phyloP scores from a whole-genome alignment of 2,113 vertebrate species.

The Melanotaenia duboulayi region DNA sequence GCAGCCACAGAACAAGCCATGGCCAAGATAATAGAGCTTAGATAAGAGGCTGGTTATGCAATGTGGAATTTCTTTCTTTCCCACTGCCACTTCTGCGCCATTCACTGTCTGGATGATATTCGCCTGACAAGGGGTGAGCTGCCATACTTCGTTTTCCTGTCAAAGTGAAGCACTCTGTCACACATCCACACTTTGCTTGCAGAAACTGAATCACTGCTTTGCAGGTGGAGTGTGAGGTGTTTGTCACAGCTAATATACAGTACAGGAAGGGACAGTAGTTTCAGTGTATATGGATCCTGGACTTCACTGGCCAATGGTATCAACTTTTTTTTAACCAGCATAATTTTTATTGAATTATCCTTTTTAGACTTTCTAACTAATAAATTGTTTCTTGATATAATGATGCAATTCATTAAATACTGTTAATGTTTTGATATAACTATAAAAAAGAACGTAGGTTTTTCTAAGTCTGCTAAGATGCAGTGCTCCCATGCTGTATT shows the following conservation, averaged over 20 bases:
- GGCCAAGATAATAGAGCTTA: conserved; percentile 76
- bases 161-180: conserved; percentile 46
- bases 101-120: conserved; percentile 62
- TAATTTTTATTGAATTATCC: background rate
- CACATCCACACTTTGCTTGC: conserved; percentile 3
- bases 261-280: background rate
- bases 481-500: background rate
- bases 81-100: conserved; percentile 40
- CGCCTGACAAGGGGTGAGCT: conserved; percentile 59
- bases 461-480: background rate
- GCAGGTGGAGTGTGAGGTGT: conserved; percentile 23
- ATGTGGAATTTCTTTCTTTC: conserved; percentile 68
- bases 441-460: no score
- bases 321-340: background rate
- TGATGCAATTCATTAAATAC: no score
- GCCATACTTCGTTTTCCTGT: conserved; percentile 42
- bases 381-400: no score
- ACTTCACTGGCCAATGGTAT: background rate
- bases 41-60: conserved; percentile 75
- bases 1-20: conserved; percentile 63
- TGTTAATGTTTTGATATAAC: no score
- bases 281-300: conserved; percentile 1
- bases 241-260: conserved; percentile 25
- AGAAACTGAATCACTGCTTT: conserved; percentile 35
- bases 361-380: no score